These are phyloP conservation scores for Pipistrellus pygmaeus DNA, from an alignment of 2,797 vertebrate species.

Conservation along the genomic window DNA sequence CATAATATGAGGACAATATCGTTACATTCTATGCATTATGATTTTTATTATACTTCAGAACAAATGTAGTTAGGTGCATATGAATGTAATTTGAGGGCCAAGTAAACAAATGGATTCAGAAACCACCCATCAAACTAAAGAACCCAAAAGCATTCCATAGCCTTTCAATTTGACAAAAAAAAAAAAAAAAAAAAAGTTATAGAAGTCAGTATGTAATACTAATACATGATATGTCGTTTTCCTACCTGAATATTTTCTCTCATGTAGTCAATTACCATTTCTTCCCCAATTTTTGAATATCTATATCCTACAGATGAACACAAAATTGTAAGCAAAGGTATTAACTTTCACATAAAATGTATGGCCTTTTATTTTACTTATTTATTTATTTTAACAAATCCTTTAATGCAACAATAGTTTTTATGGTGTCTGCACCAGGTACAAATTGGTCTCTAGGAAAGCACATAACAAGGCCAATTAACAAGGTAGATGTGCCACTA, in stretches of 20 bases:
- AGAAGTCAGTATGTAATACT: background rate
- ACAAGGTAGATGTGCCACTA: background rate
- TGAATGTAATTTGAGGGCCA: background rate
- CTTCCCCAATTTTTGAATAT: background rate
- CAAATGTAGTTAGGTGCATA: background rate
- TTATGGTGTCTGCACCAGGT: background rate
- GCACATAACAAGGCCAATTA: slow-evolving; percentile 23
- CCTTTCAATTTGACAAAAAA: background rate
- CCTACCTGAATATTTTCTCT: background rate
- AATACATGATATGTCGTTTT: background rate
- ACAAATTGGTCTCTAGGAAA: slow-evolving; percentile 13
- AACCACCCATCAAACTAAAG: background rate
- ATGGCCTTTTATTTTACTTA: background rate
- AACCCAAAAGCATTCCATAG: background rate
- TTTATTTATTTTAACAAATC: background rate
- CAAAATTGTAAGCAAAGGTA: background rate
- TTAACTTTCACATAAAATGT: slow-evolving; percentile 10
- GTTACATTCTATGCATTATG: background rate
- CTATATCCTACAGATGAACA: background rate
- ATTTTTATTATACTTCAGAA: slow-evolving; percentile 27
- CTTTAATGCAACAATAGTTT: slow-evolving; percentile 32
- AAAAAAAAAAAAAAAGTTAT: background rate
- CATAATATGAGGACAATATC: background rate
- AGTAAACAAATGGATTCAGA: background rate
- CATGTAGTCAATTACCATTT: slow-evolving; percentile 7